A percentile compares a stretch with the other conserved stretches of the same genome.
phyloP scores from a whole-genome alignment of 2,888 invertebrate genomes.

The Sipha maydis region DNA sequence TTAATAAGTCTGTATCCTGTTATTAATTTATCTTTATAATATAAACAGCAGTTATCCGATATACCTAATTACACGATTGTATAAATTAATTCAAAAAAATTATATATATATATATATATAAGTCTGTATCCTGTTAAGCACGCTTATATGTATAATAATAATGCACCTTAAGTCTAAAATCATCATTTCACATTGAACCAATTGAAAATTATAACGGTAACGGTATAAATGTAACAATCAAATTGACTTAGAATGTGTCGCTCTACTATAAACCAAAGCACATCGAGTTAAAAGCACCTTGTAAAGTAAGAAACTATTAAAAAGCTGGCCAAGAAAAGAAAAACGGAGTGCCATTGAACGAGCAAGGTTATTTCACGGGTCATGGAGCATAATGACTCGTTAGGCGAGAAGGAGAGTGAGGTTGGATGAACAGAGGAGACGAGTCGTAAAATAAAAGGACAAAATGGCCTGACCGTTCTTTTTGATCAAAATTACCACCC shows the following conservation, averaged over 20 bases:
- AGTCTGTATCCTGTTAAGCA: neutral
- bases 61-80: neutral
- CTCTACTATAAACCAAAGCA: neutral
- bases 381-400: slow-evolving; percentile 51
- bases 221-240: slow-evolving; percentile 37
- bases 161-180: neutral
- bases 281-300: slow-evolving; percentile 32
- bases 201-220: slow-evolving; percentile 3
- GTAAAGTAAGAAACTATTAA: slow-evolving; percentile 26
- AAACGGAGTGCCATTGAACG: slow-evolving; percentile 15
- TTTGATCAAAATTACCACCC: slow-evolving; percentile 31
- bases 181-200: slow-evolving; percentile 8
- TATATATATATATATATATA: neutral
- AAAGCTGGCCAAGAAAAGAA: slow-evolving; percentile 2
- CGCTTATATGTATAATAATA: neutral
- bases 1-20: neutral
- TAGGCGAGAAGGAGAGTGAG: neutral
- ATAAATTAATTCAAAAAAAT: neutral
- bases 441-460: slow-evolving; percentile 32
- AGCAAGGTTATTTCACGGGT: slow-evolving; percentile 58
- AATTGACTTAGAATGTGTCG: neutral
- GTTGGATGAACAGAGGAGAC: neutral
- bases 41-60: neutral
- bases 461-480: slow-evolving; percentile 14
- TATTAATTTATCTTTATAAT: neutral